Evolutionary conservation across 1,140 invertebrate species (phyloP), one percentile per base, ranked within the genome.

Genomic region (Thaumatotibia leucotreta): DNA sequence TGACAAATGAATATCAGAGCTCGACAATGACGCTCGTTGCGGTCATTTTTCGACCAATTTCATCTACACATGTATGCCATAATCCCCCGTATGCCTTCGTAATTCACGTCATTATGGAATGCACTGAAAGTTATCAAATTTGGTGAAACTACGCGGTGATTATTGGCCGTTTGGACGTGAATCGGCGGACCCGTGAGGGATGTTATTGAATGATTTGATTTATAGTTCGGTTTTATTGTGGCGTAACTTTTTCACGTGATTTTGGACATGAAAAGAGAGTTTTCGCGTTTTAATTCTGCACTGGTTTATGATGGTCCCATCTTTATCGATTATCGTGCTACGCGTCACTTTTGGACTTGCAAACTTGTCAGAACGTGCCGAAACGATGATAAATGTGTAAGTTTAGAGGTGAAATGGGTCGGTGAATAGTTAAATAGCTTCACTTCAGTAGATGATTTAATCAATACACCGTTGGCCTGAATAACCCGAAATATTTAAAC

Each of bases 31-130:
- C 22, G 50, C 20, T 54, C 23, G 50, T 54, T 54, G 23, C 23
- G 23, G 50, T 54, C 9, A 54, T 54, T 54, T 54, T 54, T 54
- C 50, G 4, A 54, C 11, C 50, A 54, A 54, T 54, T 54, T 23
- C 23, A 24, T 54, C 24, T 23, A 5, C 23, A 5, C 4, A 27
- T 1, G 11, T 10, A 54, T 9, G 11, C 0, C 0, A 54, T 27
- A 27, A 54, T 54, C 0, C 23, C 23, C 50, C 50, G 10, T 27
- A 54, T 54, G 8, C 17, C 50, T n/a, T n/a, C n/a, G 0, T 27
- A 1, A 6, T 45, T 45, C 2, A 45, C 6, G 39, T 45, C 17
- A 20, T 20, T 45, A 20, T 45, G 17, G 39, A 45, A 20, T 20
- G 39, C 9, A 6, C 0, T 5, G 14, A 9, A n/a, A 5, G 0